Conservation (phyloP, 2,888 invertebrate species). For the Meghimatium bilineatum region DNA sequence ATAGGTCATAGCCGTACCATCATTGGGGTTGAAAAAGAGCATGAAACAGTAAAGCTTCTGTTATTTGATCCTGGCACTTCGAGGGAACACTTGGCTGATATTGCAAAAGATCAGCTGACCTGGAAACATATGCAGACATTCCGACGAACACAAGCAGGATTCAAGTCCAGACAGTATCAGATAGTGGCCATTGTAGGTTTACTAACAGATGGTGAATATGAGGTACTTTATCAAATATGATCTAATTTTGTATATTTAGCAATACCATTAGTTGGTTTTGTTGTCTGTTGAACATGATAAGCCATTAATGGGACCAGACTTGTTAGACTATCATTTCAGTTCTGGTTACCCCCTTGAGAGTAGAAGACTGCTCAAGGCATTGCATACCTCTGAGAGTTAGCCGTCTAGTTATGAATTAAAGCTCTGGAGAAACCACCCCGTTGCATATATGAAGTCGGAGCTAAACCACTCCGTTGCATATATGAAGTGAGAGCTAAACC, state of each 20-base stretch:
- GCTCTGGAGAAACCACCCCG: no score
- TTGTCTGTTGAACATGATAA: no score
- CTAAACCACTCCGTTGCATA: no score
- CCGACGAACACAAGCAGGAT: conserved; percentile 85
- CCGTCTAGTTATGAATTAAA: no score
- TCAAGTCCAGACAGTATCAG: conserved; percentile 91
- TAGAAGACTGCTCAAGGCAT: no score
- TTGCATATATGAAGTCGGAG: no score
- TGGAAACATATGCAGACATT: conserved; percentile 83
- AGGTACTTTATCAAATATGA: conserved; percentile 54
- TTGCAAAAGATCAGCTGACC: conserved; percentile 81
- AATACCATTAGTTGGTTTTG: no score
- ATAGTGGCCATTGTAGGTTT: conserved; percentile 88
- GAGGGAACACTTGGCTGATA: conserved; percentile 86
- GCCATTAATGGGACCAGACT: no score
- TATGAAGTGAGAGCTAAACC: no score
- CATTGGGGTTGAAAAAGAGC: conserved; percentile 87
- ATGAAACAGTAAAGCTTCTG: conserved; percentile 79
- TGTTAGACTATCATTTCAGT: no score
- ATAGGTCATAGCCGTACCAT: conserved; percentile 88
- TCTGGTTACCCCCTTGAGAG: no score
- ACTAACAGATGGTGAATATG: conserved; percentile 83
- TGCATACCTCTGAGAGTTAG: no score
- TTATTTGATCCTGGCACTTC: conserved; percentile 87
- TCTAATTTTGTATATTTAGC: not conserved